Conservation (phyloP, 2,113 vertebrate species). For the Sebastes fasciatus region DNA sequence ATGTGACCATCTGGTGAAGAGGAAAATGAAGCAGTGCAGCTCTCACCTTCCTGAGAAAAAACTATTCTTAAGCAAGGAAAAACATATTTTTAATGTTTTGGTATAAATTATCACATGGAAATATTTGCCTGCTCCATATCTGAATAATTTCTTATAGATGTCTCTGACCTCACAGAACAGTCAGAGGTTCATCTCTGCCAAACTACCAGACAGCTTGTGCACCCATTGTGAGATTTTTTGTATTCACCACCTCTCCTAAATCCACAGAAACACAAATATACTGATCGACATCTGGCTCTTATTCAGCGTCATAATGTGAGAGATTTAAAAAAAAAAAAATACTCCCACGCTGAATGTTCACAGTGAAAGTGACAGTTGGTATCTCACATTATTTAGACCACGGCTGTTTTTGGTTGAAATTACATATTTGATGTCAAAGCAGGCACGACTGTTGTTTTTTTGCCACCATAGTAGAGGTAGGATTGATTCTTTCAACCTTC, state of each 20-base stretch:
- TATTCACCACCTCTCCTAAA: slow-evolving; percentile 23
- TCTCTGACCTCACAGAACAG: slow-evolving; percentile 3
- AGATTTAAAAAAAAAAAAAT: neutral
- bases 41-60: neutral
- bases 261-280: slow-evolving; percentile 22
- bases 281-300: slow-evolving; percentile 55
- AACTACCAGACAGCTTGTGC: slow-evolving; percentile 33
- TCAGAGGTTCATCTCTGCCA: slow-evolving; percentile 16
- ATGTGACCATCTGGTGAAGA: neutral
- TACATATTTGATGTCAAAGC: slow-evolving; percentile 3
- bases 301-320: slow-evolving; percentile 31
- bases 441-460: neutral
- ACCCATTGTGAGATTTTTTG: slow-evolving; percentile 14
- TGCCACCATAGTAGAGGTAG: neutral
- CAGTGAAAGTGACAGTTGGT: neutral
- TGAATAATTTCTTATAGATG: slow-evolving; percentile 1
- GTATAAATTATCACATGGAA: neutral
- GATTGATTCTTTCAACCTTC: slow-evolving; percentile 14
- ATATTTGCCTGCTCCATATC: slow-evolving; percentile 7
- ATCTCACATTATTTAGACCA: slow-evolving; percentile 14
- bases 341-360: slow-evolving; percentile 54
- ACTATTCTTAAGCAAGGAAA: neutral
- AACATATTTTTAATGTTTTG: neutral
- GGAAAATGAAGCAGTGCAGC: neutral
- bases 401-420: slow-evolving; percentile 10